phyloP scores from a whole-genome alignment of 2,113 vertebrate genomes.

The Lepus europaeus region DNA sequence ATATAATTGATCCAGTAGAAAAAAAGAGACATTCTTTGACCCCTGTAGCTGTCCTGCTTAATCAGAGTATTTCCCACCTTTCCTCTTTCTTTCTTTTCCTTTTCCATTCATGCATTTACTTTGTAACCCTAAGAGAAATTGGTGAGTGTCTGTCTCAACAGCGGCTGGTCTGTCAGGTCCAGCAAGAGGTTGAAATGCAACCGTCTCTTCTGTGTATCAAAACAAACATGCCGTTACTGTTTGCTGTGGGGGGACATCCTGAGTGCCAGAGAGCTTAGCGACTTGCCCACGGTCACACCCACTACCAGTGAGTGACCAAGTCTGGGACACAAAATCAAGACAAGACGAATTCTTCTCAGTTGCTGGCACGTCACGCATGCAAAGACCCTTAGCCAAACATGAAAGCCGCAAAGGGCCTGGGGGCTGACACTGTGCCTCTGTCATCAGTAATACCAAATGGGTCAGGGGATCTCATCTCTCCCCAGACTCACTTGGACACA shows the following conservation, averaged over 20 bases:
- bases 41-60: background rate
- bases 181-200: background rate
- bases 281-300: too few species aligned
- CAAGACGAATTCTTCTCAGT: background rate
- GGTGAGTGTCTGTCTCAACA: background rate
- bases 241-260: background rate
- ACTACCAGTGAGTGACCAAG: accelerated
- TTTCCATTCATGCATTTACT: background rate
- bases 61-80: background rate
- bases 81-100: background rate
- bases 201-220: background rate
- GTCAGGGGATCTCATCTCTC: background rate
- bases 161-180: background rate
- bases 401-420: background rate
- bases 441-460: too few species aligned
- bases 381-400: background rate
- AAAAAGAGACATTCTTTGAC: background rate
- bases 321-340: background rate
- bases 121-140: background rate
- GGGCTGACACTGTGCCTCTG: background rate
- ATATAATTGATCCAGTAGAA: background rate
- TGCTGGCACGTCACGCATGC: accelerated
- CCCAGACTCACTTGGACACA: background rate
- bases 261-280: background rate
- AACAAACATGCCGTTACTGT: background rate